Conservation (phyloP, 2,113 vertebrate genomes). For the Boleophthalmus pectinirostris region DNA sequence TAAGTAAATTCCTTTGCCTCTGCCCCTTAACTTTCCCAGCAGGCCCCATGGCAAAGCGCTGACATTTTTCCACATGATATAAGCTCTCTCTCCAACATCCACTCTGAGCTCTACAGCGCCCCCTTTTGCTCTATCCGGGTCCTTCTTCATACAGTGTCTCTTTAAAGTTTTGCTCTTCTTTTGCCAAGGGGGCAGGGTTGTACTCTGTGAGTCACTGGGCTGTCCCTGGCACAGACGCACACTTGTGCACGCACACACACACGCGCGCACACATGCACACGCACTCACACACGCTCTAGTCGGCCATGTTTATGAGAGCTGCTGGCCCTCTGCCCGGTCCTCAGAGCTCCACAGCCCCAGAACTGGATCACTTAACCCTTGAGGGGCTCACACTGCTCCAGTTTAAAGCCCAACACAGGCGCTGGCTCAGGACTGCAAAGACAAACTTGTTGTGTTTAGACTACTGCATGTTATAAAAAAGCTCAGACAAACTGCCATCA, state of each 20-base stretch:
- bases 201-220: conserved; percentile 79
- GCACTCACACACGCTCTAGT: conserved; percentile 29
- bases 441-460: conserved; percentile 25
- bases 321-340: conserved; percentile 72
- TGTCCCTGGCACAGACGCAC: conserved; percentile 79
- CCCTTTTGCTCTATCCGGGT: conserved; percentile 41
- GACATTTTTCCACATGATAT: conserved; percentile 73
- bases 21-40: conserved; percentile 54
- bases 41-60: conserved; percentile 55
- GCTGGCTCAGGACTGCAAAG: conserved; percentile 28
- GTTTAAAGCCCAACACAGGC: conserved; percentile 50
- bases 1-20: background rate
- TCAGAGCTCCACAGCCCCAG: conserved; percentile 67
- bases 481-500: conserved; percentile 19
- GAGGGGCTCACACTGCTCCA: conserved; percentile 44
- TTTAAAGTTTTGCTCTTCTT: conserved; percentile 74
- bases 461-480: conserved; percentile 14
- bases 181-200: conserved; percentile 73
- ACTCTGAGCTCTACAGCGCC: conserved; percentile 62
- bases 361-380: conserved; percentile 75
- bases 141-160: conserved; percentile 56
- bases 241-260: conserved; percentile 44
- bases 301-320: conserved; percentile 78
- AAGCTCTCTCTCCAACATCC: conserved; percentile 62
- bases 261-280: conserved; percentile 45